Evolutionary conservation across 2,888 invertebrate species (phyloP).

Genomic region (Geotrupes spiniger): DNA sequence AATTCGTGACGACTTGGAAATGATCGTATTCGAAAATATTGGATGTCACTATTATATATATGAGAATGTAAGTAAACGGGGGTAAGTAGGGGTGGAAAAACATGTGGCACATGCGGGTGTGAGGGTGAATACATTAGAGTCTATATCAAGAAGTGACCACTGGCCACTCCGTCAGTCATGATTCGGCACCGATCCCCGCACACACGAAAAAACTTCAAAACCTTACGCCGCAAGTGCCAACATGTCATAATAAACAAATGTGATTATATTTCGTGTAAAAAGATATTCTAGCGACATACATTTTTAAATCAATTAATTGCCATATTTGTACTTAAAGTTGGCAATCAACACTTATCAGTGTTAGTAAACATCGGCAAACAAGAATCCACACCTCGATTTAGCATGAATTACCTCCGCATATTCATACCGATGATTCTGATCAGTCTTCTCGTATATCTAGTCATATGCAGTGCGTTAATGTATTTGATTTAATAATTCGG

Average conservation of each 20-base stretch:
- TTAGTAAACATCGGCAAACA: constrained; percentile 5
- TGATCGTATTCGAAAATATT: neutral
- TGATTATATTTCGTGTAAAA: neutral
- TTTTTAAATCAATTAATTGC: no score
- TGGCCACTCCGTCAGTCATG: constrained; percentile 38
- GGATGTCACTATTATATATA: constrained; percentile 3
- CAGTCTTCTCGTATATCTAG: constrained; percentile 40
- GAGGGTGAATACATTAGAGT: constrained; percentile 50
- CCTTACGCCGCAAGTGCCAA: constrained; percentile 5
- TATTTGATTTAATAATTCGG: constrained; percentile 34
- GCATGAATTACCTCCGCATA: constrained; percentile 24
- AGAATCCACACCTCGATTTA: neutral
- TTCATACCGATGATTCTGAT: constrained; percentile 37
- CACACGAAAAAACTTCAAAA: constrained; percentile 2
- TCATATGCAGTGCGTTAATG: constrained; percentile 35
- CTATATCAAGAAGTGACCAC: constrained; percentile 47
- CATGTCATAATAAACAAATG: constrained; percentile 12
- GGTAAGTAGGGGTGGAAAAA: constrained; percentile 28
- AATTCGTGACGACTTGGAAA: neutral
- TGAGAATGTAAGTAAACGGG: constrained; percentile 13
- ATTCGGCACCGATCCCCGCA: constrained; percentile 11
- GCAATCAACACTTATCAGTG: no score
- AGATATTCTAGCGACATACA: no score
- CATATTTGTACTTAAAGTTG: no score
- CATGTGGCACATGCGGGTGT: constrained; percentile 40